Percentiles rank a stretch among this genome's conserved stretches.
Conservation (phyloP, 2,888 invertebrate species). For the Leucania comma region DNA sequence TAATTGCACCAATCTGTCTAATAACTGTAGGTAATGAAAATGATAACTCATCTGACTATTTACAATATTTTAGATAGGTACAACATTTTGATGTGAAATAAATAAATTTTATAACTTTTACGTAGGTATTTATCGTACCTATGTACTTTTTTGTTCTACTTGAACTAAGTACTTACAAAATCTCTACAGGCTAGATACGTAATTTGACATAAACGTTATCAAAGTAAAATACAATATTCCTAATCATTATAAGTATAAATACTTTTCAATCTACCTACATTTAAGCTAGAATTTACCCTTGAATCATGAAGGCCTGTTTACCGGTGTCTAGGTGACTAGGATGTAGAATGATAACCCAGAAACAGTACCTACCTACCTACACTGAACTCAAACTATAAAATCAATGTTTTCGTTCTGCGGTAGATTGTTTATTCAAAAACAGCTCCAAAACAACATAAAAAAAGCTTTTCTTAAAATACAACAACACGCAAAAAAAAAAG, state of each 20-base stretch:
- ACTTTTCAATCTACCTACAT: background rate
- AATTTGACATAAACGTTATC: no score
- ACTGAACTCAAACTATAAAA: slow-evolving; percentile 30
- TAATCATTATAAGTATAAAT: background rate
- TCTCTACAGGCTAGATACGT: no score
- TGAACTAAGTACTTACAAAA: no score
- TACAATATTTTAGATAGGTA: no score
- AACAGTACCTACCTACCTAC: slow-evolving; percentile 21
- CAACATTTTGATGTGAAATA: no score
- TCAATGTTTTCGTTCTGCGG: slow-evolving; percentile 5
- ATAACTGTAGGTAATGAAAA: no score
- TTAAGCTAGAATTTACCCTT: slow-evolving; percentile 2
- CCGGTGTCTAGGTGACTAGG: slow-evolving; percentile 9
- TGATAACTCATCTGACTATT: no score
- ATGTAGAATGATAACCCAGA: slow-evolving; percentile 20
- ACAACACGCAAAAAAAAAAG: background rate
- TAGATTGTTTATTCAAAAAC: background rate
- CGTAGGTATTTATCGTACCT: no score
- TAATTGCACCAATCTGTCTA: no score
- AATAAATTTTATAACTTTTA: no score
- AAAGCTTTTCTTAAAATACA: background rate
- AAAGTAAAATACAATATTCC: no score
- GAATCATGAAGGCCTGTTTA: slow-evolving; percentile 8
- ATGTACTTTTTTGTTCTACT: no score
- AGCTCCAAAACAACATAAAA: background rate